phyloP scores from a whole-genome alignment of 2,113 vertebrate species.

The Pteropus alecto region DNA sequence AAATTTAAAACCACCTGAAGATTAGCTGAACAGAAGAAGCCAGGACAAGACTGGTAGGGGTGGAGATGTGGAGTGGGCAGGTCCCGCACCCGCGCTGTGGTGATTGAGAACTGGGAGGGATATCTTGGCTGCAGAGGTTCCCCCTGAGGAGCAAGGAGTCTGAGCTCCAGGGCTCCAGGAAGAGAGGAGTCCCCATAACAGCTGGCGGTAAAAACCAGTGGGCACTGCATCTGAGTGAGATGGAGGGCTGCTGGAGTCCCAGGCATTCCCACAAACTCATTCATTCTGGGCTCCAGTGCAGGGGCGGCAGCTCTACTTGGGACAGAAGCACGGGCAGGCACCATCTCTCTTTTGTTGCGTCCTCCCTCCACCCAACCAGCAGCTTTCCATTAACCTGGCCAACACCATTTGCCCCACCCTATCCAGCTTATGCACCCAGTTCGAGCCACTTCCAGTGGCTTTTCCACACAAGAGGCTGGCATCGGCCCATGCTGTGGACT shows the following conservation, averaged over 20 bases:
- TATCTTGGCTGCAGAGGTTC: not conserved
- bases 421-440: not conserved
- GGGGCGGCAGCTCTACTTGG: not conserved
- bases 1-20: not conserved
- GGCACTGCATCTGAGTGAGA: not conserved
- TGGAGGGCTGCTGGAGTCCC: not conserved
- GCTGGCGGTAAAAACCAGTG: not conserved
- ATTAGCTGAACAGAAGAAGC: not conserved
- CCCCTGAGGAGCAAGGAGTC: not conserved
- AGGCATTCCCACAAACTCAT: not conserved
- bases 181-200: not conserved
- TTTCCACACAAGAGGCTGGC: too few species aligned
- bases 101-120: not conserved
- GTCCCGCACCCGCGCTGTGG: not conserved
- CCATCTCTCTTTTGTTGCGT: not conserved
- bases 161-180: not conserved
- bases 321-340: not conserved
- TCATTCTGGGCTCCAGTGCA: not conserved
- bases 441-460: too few species aligned
- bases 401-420: not conserved
- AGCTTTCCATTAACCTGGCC: not conserved
- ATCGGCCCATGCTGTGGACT: not conserved
- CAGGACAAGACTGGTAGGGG: not conserved
- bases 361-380: not conserved
- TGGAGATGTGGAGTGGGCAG: not conserved